These are phyloP conservation scores for Perizoma affinitatum DNA, from an alignment of 2,888 invertebrate species.

Conservation along the genomic window DNA sequence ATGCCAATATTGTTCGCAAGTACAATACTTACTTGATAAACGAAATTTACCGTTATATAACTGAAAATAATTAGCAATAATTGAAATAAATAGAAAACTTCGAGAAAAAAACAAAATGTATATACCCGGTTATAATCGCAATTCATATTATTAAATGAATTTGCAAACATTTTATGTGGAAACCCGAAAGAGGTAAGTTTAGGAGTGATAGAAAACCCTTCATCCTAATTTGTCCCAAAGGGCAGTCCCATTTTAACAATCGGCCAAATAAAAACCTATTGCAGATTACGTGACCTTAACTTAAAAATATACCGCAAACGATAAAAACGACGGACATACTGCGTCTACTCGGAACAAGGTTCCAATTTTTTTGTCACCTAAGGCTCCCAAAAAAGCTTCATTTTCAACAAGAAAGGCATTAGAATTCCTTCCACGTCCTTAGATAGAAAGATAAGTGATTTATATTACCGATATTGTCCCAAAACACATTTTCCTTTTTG, in stretches of 20 bases:
- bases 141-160: no score
- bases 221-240: constrained; percentile 14
- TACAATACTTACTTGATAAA: constrained; percentile 20
- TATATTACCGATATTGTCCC: constrained; percentile 37
- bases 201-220: constrained; percentile 9
- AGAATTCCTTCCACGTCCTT: constrained; percentile 33
- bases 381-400: constrained; percentile 18
- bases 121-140: no score
- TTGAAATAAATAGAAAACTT: no score
- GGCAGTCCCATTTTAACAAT: constrained; percentile 14
- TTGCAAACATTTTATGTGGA: background rate
- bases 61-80: no score
- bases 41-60: background rate
- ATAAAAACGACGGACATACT: constrained; percentile 18
- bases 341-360: constrained; percentile 3
- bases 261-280: constrained; percentile 21
- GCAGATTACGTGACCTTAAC: constrained; percentile 14
- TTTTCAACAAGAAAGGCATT: constrained; percentile 29
- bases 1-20: constrained; percentile 21
- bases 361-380: constrained; percentile 8
- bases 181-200: constrained; percentile 6
- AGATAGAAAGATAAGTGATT: constrained; percentile 40
- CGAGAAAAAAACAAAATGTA: no score
- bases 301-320: constrained; percentile 13
- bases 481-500: constrained; percentile 34